Evolutionary conservation across 2,888 invertebrate species (phyloP), one percentile per base, ranked within the genome.

Genomic region (Eustalomyia histrio): DNA sequence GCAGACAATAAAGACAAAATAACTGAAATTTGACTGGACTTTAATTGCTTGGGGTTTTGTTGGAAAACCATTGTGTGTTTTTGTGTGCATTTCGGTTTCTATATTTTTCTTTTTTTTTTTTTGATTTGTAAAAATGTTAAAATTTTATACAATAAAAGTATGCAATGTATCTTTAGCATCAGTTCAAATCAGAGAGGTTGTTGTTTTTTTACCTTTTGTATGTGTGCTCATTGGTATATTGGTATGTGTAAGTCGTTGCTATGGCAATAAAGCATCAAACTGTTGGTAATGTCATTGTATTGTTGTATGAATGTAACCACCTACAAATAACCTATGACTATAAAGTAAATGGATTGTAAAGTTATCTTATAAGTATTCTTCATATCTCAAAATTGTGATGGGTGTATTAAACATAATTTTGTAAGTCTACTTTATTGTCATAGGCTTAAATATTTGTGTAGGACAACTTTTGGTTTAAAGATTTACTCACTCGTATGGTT

Each of bases 1-100:
- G 68, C 73, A 58, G 64, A 82, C 79, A 79, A 82, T 82, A 79
- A 76, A 76, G 76, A 73, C 73, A 69, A 82, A 73, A 79, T 82
- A 82, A 82, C 82, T 79, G 79, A 68, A 72, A 82, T 79, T 79
- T 82, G 82, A 79, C 79, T 82, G 82, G 68, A 76, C 76, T 82
- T 82, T 79, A 82, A 82, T 82, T 82, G 82, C 74, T 82, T 76
- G 79, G 82, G 79, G 75, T 82, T 79, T 82, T 75, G 69, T 55
- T 69, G 68, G 58, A 76, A 39, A 63, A 33, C 43, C 68, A 76
- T 64, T 72, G 75, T 75, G 63, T n/a, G 2, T n/a, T 47, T 47
- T n/a, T 57, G 21, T 57, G 21, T 52, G 9, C 50, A 14, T 14
- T 29, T 6, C 7, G 29, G 39, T 39, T 14, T 39, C 0, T 39